A percentile compares a stretch with the other conserved stretches of the same genome.
These are phyloP conservation scores for Drosophila monieri DNA, from an alignment of 2,888 invertebrate species.

Conservation along the genomic window DNA sequence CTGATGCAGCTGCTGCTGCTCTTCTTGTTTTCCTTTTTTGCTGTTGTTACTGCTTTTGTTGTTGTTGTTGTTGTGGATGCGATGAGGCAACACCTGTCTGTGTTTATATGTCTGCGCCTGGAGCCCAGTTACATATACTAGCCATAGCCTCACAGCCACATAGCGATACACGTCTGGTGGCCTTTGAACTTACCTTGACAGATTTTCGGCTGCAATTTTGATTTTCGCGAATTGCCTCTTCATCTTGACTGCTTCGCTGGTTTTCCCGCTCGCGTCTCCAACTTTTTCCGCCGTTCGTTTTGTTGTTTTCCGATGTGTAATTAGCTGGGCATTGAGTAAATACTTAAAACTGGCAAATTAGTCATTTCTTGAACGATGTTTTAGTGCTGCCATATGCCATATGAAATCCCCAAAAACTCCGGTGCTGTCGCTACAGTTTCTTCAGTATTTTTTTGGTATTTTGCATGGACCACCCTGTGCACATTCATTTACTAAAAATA, in stretches of 20 bases:
- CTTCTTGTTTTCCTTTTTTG: conserved; percentile 54
- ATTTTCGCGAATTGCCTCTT: conserved; percentile 84
- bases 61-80: conserved; percentile 46
- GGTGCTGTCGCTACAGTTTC: neutral
- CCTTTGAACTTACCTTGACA: conserved; percentile 83
- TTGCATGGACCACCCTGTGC: neutral
- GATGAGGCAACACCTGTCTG: conserved; percentile 74
- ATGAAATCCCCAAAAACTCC: conserved; percentile 1
- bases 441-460: neutral
- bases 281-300: conserved; percentile 50
- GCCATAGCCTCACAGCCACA: conserved; percentile 2
- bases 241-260: conserved; percentile 73
- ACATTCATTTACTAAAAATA: neutral
- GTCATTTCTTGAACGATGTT: conserved; percentile 70
- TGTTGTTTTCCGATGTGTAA: conserved; percentile 55
- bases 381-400: conserved; percentile 22
- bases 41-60: conserved; percentile 52
- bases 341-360: conserved; percentile 71
- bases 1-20: conserved; percentile 51
- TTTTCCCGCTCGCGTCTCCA: conserved; percentile 37
- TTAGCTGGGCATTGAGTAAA: conserved; percentile 66
- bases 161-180: conserved; percentile 41
- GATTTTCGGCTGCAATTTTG: conserved; percentile 84
- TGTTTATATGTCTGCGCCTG: conserved; percentile 34
- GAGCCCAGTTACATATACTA: conserved; percentile 26